Evolutionary conservation across 2,888 invertebrate genomes (phyloP), one percentile per base, ranked within the genome.

Genomic region (Cerastoderma edule): DNA sequence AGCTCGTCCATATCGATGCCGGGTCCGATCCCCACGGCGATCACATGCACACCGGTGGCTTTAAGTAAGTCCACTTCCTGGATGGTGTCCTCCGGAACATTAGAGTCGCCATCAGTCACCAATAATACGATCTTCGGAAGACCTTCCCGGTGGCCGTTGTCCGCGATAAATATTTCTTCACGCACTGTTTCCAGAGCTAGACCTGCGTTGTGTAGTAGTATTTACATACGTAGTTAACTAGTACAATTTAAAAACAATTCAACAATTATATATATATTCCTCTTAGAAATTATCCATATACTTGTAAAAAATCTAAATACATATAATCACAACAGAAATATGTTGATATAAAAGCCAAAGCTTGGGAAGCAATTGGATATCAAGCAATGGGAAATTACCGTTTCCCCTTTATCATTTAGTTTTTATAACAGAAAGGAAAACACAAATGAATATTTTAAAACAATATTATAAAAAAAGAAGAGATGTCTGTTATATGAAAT

Each of bases 81-180:
- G 1, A 54, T 6, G 8, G 68, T 68, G 22, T 64, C 5, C 3
- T 28, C 28, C 0, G 22, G 0, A 8, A 53, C 48, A 56, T 68
- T 68, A 16, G 68, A 68, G 44, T 64, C 22, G 5, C 73, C 73
- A 27, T 74, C 73, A 0, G 73, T 74, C 1, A 68, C 28, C 2
- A 74, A 24, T n/a, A 74, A n/a, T 5, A 57, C 64, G 4, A 74
- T 57, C 39, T 74, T 64, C 0, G 53, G 68, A 24, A 66, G 68
- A 5, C 33, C 73, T 0, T 19, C 24, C 19, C 73, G 60, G 60
- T 74, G 68, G 50, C 68, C 68, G 8, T 53, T 46, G 1, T 19
- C 33, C 27, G 30, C 24, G 4, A n/a, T 30, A 27, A 74, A 56
- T 39, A 64, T 27, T n/a, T 60, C 32, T 5, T 60, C 24, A 6